These are phyloP conservation scores for Scaptomyza cyrtandrae DNA, from an alignment of 2,888 invertebrate species.

Conservation along the genomic window DNA sequence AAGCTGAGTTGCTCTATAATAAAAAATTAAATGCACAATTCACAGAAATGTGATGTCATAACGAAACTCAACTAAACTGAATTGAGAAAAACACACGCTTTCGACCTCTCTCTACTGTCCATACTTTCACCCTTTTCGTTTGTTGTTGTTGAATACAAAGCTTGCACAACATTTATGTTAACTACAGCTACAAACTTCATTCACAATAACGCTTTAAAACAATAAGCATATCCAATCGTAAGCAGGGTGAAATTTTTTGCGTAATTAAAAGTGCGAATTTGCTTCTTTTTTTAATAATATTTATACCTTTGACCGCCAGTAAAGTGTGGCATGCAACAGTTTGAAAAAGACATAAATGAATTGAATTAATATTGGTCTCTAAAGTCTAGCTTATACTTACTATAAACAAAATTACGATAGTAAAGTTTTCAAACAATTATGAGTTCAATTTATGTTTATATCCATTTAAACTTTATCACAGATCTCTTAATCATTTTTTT, in stretches of 20 bases:
- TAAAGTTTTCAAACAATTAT: too few species aligned
- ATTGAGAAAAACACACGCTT: slow-evolving; percentile 12
- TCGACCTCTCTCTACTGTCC: neutral
- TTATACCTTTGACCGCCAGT: neutral
- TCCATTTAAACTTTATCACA: too few species aligned
- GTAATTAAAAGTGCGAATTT: slow-evolving; percentile 31
- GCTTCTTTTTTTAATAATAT: slow-evolving; percentile 30
- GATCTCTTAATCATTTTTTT: too few species aligned
- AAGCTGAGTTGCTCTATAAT: slow-evolving; percentile 13
- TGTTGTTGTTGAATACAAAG: neutral
- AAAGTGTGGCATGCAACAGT: too few species aligned
- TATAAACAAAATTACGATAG: too few species aligned
- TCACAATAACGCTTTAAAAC: slow-evolving; percentile 17
- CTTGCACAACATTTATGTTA: slow-evolving; percentile 36
- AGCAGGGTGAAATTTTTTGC: slow-evolving; percentile 29
- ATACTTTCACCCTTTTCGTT: neutral
- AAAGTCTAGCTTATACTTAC: too few species aligned
- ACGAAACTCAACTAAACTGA: slow-evolving; percentile 29
- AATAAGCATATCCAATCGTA: neutral
- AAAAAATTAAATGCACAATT: slow-evolving; percentile 29
- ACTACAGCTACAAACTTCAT: slow-evolving; percentile 11
- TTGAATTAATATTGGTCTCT: too few species aligned
- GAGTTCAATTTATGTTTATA: too few species aligned
- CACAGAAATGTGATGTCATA: slow-evolving; percentile 49
- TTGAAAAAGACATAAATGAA: too few species aligned